Conservation (phyloP, 1,140 invertebrate genomes). For the Phymastichus coffea region DNA sequence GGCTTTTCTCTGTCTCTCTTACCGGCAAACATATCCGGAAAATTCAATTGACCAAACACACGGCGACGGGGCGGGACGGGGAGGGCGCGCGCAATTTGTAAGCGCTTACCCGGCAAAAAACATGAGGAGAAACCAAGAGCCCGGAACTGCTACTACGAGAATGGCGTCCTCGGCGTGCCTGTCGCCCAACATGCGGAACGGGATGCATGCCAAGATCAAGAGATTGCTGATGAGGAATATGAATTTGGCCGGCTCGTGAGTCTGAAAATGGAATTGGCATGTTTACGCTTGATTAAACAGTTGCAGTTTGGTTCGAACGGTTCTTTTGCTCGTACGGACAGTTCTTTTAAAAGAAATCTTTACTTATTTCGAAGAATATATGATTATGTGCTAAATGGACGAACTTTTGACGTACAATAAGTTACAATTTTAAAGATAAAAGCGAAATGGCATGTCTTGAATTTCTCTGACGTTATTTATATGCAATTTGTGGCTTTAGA, state of each 20-base stretch:
- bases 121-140: slow-evolving; percentile 96
- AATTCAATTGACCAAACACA: too few species aligned
- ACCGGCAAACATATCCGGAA: too few species aligned
- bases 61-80: too few species aligned
- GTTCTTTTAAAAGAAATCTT: background rate
- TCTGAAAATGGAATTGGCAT: slow-evolving; percentile 59
- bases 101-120: slow-evolving; percentile 92
- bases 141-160: slow-evolving; percentile 87
- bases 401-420: too few species aligned
- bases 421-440: background rate
- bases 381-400: too few species aligned
- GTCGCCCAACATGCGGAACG: slow-evolving; percentile 75
- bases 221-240: slow-evolving; percentile 93
- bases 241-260: slow-evolving; percentile 89
- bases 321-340: too few species aligned
- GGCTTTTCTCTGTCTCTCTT: too few species aligned
- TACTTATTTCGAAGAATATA: background rate
- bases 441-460: too few species aligned
- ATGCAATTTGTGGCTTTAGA: too few species aligned
- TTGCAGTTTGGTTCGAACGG: too few species aligned
- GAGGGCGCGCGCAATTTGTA: too few species aligned
- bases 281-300: slow-evolving; percentile 32
- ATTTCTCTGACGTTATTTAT: too few species aligned
- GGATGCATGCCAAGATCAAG: slow-evolving; percentile 89
- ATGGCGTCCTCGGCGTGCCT: slow-evolving; percentile 86